Conservation (phyloP, 2,888 invertebrate species). For the Xanthorhoe spadicearia region DNA sequence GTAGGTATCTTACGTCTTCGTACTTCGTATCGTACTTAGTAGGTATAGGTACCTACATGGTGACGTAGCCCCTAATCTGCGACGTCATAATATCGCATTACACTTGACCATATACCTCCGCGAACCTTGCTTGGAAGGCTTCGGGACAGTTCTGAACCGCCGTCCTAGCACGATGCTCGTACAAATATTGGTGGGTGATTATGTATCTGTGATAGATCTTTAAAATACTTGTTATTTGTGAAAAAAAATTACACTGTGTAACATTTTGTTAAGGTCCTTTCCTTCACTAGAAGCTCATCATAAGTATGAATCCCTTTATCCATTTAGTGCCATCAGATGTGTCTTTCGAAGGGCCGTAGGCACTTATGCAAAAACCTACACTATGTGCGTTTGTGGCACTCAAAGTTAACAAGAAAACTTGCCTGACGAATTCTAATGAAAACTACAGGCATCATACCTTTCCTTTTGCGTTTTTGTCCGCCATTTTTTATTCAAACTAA, state of each 20-base stretch:
- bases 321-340: too few species aligned
- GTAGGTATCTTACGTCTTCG: not conserved
- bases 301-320: too few species aligned
- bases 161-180: conserved; percentile 71
- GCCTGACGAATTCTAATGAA: too few species aligned
- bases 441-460: too few species aligned
- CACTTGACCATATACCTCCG: conserved; percentile 40
- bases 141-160: conserved; percentile 39
- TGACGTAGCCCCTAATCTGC: conserved; percentile 8
- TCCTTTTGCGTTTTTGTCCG: too few species aligned
- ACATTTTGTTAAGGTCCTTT: not conserved
- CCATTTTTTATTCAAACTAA: too few species aligned
- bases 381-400: not conserved
- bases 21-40: too few species aligned
- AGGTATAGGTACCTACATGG: too few species aligned
- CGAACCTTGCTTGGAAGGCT: conserved; percentile 58
- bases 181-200: conserved; percentile 63
- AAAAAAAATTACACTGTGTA: not conserved
- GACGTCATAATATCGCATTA: conserved; percentile 38
- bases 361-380: not conserved
- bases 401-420: too few species aligned
- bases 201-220: not conserved
- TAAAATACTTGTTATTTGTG: not conserved
- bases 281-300: too few species aligned
- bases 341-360: too few species aligned